These are phyloP conservation scores for Limosa lapponica DNA, from an alignment of 2,797 vertebrate genomes.

Conservation along the genomic window DNA sequence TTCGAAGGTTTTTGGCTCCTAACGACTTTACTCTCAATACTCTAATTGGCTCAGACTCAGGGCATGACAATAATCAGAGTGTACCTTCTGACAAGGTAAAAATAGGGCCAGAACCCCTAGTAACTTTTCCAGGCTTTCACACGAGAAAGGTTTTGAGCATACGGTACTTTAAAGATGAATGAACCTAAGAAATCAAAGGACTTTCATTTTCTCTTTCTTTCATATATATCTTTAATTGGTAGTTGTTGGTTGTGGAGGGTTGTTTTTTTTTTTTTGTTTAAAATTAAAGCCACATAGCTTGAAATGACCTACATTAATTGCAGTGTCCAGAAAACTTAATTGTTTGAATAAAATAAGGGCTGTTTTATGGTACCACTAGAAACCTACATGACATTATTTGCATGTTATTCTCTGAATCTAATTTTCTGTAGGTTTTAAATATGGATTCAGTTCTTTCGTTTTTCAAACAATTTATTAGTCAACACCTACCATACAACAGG, in stretches of 20 bases:
- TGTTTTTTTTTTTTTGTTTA: background rate
- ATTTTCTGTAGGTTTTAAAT: background rate
- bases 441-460: background rate
- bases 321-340: background rate
- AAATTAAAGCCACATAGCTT: background rate
- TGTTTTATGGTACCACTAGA: background rate
- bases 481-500: background rate
- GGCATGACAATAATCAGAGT: background rate
- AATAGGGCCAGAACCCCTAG: background rate
- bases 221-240: background rate
- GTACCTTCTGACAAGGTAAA: background rate
- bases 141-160: background rate
- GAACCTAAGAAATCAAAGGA: background rate
- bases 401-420: background rate
- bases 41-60: background rate
- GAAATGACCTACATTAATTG: background rate
- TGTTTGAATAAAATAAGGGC: background rate
- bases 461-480: background rate
- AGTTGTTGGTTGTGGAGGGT: background rate
- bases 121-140: background rate
- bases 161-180: background rate
- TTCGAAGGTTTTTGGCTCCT: background rate
- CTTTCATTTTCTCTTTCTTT: background rate
- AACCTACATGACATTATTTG: background rate
- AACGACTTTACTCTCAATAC: background rate